These are phyloP conservation scores for Archivesica marissinica DNA, from an alignment of 1,140 invertebrate species.

Conservation along the genomic window DNA sequence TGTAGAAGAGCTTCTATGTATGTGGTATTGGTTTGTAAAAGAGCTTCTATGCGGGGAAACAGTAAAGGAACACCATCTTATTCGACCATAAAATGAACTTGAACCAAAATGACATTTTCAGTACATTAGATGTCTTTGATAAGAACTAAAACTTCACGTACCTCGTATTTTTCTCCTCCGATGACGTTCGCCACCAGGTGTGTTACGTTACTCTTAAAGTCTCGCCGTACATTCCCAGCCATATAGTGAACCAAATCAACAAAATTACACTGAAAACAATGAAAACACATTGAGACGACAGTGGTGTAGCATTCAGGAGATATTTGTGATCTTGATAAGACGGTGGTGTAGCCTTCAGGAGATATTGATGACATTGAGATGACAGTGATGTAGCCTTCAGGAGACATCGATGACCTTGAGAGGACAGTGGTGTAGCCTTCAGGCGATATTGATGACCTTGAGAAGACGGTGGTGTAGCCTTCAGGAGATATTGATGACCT, in stretches of 20 bases:
- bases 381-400: not conserved
- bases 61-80: too few species aligned
- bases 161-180: slow-evolving; percentile 93
- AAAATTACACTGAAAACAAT: slow-evolving; percentile 88
- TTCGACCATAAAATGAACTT: not conserved
- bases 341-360: too few species aligned
- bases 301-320: too few species aligned
- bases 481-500: too few species aligned
- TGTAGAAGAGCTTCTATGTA: too few species aligned
- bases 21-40: too few species aligned
- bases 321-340: too few species aligned
- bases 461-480: too few species aligned
- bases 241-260: slow-evolving; percentile 94
- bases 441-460: too few species aligned
- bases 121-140: not conserved
- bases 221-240: slow-evolving; percentile 96
- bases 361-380: not conserved
- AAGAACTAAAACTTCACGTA: slow-evolving; percentile 67
- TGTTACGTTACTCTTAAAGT: slow-evolving; percentile 92
- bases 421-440: too few species aligned
- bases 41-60: too few species aligned
- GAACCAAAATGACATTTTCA: not conserved
- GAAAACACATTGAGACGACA: not conserved
- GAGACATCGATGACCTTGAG: too few species aligned
- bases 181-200: slow-evolving; percentile 95